Percentiles rank a stretch among this genome's conserved stretches.
These are phyloP conservation scores for Amblyopsis hoosieri DNA, from an alignment of 2,797 vertebrate species.

Conservation along the genomic window DNA sequence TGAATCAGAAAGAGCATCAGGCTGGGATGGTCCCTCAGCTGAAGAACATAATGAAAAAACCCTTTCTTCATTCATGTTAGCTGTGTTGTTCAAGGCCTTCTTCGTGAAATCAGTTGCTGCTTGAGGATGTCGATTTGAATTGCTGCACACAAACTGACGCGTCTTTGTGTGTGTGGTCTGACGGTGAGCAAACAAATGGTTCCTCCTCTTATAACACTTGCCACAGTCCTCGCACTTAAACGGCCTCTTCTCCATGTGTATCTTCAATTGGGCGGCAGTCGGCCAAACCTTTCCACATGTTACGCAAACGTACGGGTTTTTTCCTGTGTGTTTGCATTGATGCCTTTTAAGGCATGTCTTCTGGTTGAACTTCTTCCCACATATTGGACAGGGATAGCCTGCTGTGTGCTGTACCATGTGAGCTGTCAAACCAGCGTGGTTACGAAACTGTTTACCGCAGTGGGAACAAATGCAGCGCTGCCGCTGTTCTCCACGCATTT, in stretches of 20 bases:
- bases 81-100: too few relatives aligned
- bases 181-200: slow-evolving; percentile 21
- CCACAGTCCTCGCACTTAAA: slow-evolving; percentile 39
- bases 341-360: slow-evolving; percentile 38
- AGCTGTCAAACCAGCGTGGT: slow-evolving; percentile 19
- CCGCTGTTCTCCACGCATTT: neutral
- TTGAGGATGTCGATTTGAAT: neutral
- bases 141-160: slow-evolving; percentile 15
- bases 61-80: too few relatives aligned
- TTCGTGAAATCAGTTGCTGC: too few relatives aligned
- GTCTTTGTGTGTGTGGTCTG: slow-evolving; percentile 21
- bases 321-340: slow-evolving; percentile 36
- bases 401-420: slow-evolving; percentile 41
- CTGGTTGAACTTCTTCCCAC: slow-evolving; percentile 34
- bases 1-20: neutral
- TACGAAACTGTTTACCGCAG: slow-evolving; percentile 37
- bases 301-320: slow-evolving; percentile 39
- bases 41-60: too few relatives aligned
- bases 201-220: slow-evolving; percentile 22
- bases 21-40: neutral
- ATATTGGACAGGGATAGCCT: slow-evolving; percentile 27
- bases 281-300: slow-evolving; percentile 39
- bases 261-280: slow-evolving; percentile 22
- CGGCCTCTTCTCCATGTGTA: slow-evolving; percentile 37
- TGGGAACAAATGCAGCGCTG: slow-evolving; percentile 20